phyloP scores from a whole-genome alignment of 1,140 invertebrate species.

The Tetramorium alpestre region DNA sequence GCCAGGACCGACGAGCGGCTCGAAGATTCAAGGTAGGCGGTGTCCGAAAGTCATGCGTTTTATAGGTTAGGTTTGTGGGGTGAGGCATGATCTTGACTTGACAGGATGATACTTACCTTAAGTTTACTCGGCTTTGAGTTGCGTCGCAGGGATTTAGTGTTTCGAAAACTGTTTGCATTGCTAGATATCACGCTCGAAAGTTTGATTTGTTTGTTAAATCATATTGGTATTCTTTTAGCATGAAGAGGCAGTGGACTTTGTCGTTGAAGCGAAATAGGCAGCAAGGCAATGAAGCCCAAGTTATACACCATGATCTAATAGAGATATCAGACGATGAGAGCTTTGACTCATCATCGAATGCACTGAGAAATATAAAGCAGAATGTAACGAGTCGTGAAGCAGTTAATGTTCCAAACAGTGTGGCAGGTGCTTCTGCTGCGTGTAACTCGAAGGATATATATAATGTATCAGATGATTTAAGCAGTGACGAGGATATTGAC shows the following conservation, averaged over 20 bases:
- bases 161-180: not conserved
- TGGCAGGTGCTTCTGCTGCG: not conserved
- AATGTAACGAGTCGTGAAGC: no score
- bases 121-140: no score
- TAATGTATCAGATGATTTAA: constrained; percentile 60
- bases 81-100: not conserved
- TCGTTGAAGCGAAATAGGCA: not conserved
- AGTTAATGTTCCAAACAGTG: not conserved
- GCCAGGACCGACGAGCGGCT: constrained; percentile 14
- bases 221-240: constrained; percentile 16
- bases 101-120: no score
- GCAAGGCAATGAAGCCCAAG: no score
- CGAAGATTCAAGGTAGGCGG: constrained; percentile 26
- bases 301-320: not conserved
- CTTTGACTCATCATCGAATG: not conserved
- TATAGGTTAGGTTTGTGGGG: constrained; percentile 52
- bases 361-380: not conserved
- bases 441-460: no score
- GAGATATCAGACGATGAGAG: constrained; percentile 21
- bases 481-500: not conserved
- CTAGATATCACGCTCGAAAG: not conserved
- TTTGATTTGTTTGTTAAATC: not conserved
- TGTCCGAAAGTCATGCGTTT: not conserved
- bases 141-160: not conserved
- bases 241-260: not conserved